Evolutionary conservation across 2,797 vertebrate species (phyloP).

Genomic region (Heliangelus exortis): DNA sequence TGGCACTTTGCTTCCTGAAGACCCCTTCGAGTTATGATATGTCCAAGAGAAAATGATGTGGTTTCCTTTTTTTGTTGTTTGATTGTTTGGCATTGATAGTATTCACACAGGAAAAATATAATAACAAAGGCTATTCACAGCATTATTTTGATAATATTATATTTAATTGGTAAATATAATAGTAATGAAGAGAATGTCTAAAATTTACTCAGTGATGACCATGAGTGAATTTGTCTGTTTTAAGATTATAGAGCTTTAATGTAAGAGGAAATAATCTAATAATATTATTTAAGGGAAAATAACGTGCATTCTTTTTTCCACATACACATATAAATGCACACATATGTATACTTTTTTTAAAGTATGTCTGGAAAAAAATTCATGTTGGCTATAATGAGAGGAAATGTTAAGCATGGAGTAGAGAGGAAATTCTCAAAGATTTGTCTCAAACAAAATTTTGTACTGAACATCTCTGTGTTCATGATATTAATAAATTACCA

Average conservation of each 20-base stretch:
- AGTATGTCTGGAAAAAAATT: neutral
- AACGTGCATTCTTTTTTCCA: neutral
- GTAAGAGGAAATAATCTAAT: neutral
- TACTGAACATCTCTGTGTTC: neutral
- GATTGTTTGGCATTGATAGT: neutral
- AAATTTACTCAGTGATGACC: neutral
- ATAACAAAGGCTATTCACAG: neutral
- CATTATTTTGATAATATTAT: neutral
- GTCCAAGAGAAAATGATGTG: neutral
- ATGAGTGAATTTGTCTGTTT: neutral
- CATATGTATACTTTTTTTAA: neutral
- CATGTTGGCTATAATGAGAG: neutral
- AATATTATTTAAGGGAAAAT: neutral
- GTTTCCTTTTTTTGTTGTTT: neutral
- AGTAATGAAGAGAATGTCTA: neutral
- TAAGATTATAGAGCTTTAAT: neutral
- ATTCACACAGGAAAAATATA: neutral
- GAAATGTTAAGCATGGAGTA: neutral
- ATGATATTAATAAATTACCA: neutral
- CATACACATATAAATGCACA: neutral
- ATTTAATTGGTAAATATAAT: neutral
- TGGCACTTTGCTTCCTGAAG: fast-evolving
- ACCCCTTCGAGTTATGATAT: neutral
- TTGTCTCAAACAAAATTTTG: neutral
- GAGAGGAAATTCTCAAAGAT: neutral